Base-by-base conservation (phyloP, 2,113 vertebrate genomes). In the Paratilapia polleni region DNA sequence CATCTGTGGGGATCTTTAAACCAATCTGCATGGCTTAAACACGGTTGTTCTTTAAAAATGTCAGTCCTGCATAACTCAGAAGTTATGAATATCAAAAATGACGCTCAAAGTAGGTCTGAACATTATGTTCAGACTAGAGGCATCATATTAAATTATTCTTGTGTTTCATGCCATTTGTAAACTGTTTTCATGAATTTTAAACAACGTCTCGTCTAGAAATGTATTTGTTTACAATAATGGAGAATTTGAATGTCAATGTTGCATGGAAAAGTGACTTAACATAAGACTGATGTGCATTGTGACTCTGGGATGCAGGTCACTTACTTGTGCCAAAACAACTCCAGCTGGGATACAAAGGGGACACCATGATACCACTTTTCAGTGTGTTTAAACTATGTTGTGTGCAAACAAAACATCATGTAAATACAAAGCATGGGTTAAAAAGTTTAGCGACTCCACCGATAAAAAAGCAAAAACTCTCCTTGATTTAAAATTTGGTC, bases 151-250 rank as follows among this genome's bases (percentile, higher is more conserved):
- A 73, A 28, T 64, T 83, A 80, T 20, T 80, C 43, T 17, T 36
- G 74, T 81, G n/a, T 59, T 87, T 85, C 73, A 61, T 66, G 54
- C 47, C 41, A 47, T 89, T 86, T 87, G 74, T 90, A 79, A 78
- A 52, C 17, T 0, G 3, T 90, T 80, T 86, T 70, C 26, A 60
- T 24, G n/a, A 6, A 64, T n/a, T 81, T 70, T 41, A 17, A 76
- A 49, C 38, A 36, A 5, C 19, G 22, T 80, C 47, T 66, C 49
- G 4, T 77, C 47, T 58, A 22, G 12, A 60, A 60, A 77, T 24
- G 22, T 4, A 52, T 89, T 58, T 61, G 22, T 62, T 86, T 75
- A 73, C 77, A 56, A 31, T 77, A 38, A 82, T 38, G 68, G 47
- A 54, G 58, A 82, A 78, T 60, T 20, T 86, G 17, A 90, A 31